phyloP scores from a whole-genome alignment of 1,140 invertebrate genomes.

The Oscheius sp. region DNA sequence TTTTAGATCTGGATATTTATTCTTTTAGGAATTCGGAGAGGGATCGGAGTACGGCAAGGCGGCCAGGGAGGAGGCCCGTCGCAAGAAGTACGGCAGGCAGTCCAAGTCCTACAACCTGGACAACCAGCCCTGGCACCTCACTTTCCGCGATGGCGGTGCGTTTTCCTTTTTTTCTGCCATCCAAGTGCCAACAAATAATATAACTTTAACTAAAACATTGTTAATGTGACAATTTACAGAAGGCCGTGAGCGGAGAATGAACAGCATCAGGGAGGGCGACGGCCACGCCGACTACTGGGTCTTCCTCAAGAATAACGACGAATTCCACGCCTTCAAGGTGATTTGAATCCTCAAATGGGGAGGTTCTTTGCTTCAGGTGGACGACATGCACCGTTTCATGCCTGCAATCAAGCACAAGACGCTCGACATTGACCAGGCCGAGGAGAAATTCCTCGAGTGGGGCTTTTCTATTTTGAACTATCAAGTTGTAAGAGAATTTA shows the following conservation, averaged over 20 bases:
- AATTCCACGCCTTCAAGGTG: conserved; percentile 57
- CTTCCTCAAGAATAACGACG: conserved; percentile 51
- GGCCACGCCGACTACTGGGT: conserved; percentile 60
- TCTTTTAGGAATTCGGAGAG: conserved; percentile 52
- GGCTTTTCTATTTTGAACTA: not conserved
- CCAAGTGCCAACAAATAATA: not conserved
- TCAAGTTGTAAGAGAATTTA: not conserved
- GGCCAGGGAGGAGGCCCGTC: conserved; percentile 56
- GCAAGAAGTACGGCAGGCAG: conserved; percentile 57
- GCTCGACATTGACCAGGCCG: conserved; percentile 57
- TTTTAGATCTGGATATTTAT: conserved; percentile 9
- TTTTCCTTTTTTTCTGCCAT: not conserved
- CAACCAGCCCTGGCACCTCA: conserved; percentile 53
- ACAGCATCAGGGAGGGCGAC: conserved; percentile 55
- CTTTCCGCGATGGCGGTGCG: conserved; percentile 34
- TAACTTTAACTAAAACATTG: not conserved
- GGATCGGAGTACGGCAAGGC: conserved; percentile 56
- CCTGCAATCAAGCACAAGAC: conserved; percentile 47
- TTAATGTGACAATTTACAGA: conserved; percentile 18
- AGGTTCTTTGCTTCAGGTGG: conserved; percentile 2
- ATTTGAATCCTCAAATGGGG: not conserved
- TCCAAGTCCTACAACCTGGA: conserved; percentile 49
- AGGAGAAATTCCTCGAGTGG: conserved; percentile 53
- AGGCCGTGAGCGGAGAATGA: conserved; percentile 41
- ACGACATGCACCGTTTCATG: conserved; percentile 57